phyloP scores from a whole-genome alignment of 2,888 invertebrate species.

The Chloroclystis v-ata region DNA sequence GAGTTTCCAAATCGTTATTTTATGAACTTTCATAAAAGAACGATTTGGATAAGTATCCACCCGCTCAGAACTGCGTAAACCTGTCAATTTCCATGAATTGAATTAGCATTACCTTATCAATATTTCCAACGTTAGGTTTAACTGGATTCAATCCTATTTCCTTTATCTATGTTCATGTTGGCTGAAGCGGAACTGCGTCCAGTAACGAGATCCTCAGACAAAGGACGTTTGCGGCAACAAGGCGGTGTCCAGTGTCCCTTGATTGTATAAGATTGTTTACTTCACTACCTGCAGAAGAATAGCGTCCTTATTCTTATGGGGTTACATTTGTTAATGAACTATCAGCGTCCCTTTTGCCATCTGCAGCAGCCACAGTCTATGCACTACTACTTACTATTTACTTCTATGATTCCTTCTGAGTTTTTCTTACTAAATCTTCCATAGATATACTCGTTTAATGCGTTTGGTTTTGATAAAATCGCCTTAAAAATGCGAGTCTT shows the following conservation, averaged over 20 bases:
- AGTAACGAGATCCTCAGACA: slow-evolving; percentile 45
- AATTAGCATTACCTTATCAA: too few relatives aligned
- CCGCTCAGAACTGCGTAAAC: too few relatives aligned
- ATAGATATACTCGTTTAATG: too few relatives aligned
- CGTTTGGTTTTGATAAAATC: too few relatives aligned
- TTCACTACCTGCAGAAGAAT: neutral
- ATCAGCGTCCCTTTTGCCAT: neutral
- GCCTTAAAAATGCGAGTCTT: neutral
- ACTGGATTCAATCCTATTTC: neutral
- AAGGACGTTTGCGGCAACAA: slow-evolving; percentile 50
- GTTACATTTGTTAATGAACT: neutral
- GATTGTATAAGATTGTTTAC: slow-evolving; percentile 13
- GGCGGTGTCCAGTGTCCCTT: slow-evolving; percentile 38
- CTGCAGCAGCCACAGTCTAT: too few relatives aligned
- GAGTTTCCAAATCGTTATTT: too few relatives aligned
- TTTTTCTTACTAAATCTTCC: too few relatives aligned
- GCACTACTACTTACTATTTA: too few relatives aligned
- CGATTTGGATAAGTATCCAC: too few relatives aligned
- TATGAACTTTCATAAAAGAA: too few relatives aligned
- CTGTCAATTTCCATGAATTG: too few relatives aligned
- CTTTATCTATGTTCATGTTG: neutral
- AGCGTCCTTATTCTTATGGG: neutral
- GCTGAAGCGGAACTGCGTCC: slow-evolving; percentile 14
- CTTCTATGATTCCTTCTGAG: too few relatives aligned
- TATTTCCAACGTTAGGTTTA: neutral